Percentiles rank a stretch among this genome's conserved stretches.
Evolutionary conservation across 2,797 vertebrate species (phyloP).

Genomic region (Lacerta bilineata): DNA sequence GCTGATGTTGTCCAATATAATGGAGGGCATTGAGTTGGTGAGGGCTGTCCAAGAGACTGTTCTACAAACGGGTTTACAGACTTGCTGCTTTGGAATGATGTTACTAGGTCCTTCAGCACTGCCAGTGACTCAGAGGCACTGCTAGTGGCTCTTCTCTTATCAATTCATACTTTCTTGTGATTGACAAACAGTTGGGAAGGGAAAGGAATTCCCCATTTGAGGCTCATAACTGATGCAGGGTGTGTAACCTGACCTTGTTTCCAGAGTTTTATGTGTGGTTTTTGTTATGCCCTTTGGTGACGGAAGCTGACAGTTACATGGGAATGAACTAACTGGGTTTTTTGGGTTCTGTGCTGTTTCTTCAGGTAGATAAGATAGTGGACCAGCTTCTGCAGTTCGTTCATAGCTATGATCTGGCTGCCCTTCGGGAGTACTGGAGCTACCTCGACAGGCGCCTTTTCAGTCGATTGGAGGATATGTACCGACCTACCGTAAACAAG

Average conservation of each 20-base stretch:
- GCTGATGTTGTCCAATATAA: too few relatives aligned
- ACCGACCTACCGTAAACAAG: slow-evolving; percentile 92
- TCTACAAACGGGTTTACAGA: too few relatives aligned
- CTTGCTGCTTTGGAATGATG: too few relatives aligned
- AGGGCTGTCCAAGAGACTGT: too few relatives aligned
- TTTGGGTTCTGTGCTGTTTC: slow-evolving; percentile 1
- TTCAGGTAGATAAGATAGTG: slow-evolving; percentile 96
- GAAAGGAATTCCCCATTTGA: too few relatives aligned
- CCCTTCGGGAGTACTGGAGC: slow-evolving; percentile 93
- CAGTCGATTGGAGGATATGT: slow-evolving; percentile 92
- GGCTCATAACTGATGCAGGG: too few relatives aligned
- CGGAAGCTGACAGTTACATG: background rate
- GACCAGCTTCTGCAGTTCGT: slow-evolving; percentile 94
- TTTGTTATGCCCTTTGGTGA: background rate
- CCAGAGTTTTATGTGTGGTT: background rate
- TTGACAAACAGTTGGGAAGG: too few relatives aligned
- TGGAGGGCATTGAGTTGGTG: too few relatives aligned
- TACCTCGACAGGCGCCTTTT: slow-evolving; percentile 93
- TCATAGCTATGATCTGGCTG: slow-evolving; percentile 88
- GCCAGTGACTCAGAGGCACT: too few relatives aligned
- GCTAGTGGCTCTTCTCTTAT: too few relatives aligned
- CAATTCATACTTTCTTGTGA: too few relatives aligned
- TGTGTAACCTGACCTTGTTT: background rate
- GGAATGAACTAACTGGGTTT: background rate
- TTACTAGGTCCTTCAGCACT: too few relatives aligned